phyloP scores from a whole-genome alignment of 2,888 invertebrate genomes.

The Carterocephalus palaemon region DNA sequence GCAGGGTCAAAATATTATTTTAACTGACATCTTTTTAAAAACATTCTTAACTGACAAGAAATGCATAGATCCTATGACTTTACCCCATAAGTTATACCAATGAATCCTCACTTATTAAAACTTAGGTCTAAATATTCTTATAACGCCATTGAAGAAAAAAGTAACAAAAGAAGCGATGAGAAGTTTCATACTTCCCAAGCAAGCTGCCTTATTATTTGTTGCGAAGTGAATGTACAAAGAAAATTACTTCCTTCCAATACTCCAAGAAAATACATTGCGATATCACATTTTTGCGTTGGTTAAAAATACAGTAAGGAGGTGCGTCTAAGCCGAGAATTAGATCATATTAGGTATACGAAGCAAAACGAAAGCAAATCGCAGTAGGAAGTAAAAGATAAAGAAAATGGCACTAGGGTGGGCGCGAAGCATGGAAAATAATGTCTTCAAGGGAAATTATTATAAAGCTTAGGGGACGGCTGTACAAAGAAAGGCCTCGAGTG shows the following conservation, averaged over 20 bases:
- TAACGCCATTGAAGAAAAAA: too few relatives aligned
- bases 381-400: conserved; percentile 42
- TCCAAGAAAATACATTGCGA: conserved; percentile 2
- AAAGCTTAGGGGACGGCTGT: conserved; percentile 38
- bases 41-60: too few relatives aligned
- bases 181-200: background rate
- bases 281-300: background rate
- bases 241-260: background rate
- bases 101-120: too few relatives aligned
- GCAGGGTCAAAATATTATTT: too few relatives aligned
- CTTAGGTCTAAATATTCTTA: too few relatives aligned
- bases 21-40: too few relatives aligned
- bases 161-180: background rate
- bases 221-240: background rate
- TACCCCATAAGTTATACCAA: too few relatives aligned
- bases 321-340: too few relatives aligned
- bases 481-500: conserved; percentile 44
- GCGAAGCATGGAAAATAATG: conserved; percentile 60
- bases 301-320: background rate
- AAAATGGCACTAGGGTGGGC: conserved; percentile 46
- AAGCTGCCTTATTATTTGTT: conserved; percentile 13
- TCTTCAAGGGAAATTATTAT: conserved; percentile 57
- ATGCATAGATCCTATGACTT: too few relatives aligned
- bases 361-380: conserved; percentile 30
- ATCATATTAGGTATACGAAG: conserved; percentile 12